Conservation (phyloP, 2,797 vertebrate genomes). For the Platyrinchus mystaceus region DNA sequence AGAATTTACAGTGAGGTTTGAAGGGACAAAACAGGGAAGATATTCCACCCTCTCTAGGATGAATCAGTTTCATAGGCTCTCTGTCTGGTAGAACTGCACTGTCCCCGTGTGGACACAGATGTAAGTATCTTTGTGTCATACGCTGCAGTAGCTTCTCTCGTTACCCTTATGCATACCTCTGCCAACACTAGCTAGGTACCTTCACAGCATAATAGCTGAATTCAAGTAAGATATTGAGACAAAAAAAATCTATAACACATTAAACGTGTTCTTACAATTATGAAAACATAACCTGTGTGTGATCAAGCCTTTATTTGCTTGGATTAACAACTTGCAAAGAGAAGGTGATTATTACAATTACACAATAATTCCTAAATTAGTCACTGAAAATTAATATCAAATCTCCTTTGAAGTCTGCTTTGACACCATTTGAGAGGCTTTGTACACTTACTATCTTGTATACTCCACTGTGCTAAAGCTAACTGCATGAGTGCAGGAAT, state of each 20-base stretch:
- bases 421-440: neutral
- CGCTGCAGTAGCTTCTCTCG: neutral
- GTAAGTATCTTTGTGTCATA: neutral
- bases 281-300: neutral
- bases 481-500: neutral
- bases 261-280: neutral
- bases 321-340: neutral
- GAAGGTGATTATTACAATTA: neutral
- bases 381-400: neutral
- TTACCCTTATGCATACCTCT: neutral
- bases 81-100: neutral
- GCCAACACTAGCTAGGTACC: neutral
- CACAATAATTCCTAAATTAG: neutral
- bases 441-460: neutral
- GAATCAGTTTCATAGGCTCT: neutral
- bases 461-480: neutral
- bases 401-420: neutral
- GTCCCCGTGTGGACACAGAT: constrained; percentile 3
- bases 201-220: neutral
- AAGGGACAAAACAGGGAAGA: neutral
- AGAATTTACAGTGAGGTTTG: neutral
- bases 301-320: neutral
- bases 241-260: neutral
- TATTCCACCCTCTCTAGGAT: neutral
- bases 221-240: neutral